Evolutionary conservation across 1,140 invertebrate genomes (phyloP), one percentile per base, ranked within the genome.

Genomic region (Polyergus mexicanus): DNA sequence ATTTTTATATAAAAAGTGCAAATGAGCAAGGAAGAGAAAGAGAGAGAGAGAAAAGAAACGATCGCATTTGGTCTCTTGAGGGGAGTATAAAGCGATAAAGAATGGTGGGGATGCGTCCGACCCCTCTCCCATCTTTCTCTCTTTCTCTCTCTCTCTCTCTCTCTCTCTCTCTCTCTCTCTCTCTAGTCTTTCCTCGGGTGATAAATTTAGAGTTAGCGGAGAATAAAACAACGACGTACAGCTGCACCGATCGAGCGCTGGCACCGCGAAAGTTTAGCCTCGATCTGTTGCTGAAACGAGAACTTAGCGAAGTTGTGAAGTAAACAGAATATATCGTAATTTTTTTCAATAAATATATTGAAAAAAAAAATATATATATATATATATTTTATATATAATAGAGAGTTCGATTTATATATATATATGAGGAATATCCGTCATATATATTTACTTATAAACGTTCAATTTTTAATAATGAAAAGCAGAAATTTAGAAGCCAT

Each of bases 151-250:
- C 1, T 58, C n/a, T n/a, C n/a, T n/a, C 44, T 77, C 41, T 32
- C 38, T n/a, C n/a, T n/a, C n/a, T n/a, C n/a, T n/a, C n/a, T n/a
- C n/a, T n/a, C n/a, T 58, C 32, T 66, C 35, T 68, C 47, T 77
- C 72, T 77, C 1, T 58, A 28, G 1, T 0, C 41, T 32, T 16
- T 78, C 60, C 56, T 77, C 47, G 19, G 10, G 3, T 78, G 88
- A 88, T 90, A 90, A 90, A 90, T 90, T 90, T 90, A 90, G 89
- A 89, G 76, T 63, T 86, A 74, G 62, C 35, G 58, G 77, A 89
- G 77, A 89, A 88, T 88, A 88, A 90, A 89, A 90, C 80, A 77
- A 90, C 69, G 47, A 28, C 11, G 2, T 54, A 22, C 86, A 69
- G 76, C 62, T 89, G 85, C 87, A 88, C 87, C 78, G 77, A 62